Evolutionary conservation across 1,140 invertebrate species (phyloP).

Genomic region (Caenorhabditis briggsae): DNA sequence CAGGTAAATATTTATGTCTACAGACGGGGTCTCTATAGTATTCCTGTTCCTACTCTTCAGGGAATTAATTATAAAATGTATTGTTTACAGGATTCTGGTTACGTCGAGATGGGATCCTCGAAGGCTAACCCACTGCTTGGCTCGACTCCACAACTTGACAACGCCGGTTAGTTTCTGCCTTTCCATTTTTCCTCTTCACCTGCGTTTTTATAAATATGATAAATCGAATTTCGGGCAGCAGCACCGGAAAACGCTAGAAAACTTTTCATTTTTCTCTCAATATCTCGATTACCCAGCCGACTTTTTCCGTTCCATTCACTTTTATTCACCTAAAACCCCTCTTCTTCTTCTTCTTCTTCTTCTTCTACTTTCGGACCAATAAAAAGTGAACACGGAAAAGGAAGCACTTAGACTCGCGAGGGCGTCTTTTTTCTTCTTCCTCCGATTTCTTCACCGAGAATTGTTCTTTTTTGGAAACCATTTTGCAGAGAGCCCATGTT

Average conservation of each 20-base stretch:
- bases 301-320: conserved; percentile 17
- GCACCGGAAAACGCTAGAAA: neutral
- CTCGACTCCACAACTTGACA: conserved; percentile 73
- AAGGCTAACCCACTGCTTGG: conserved; percentile 69
- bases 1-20: conserved; percentile 58
- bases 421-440: neutral
- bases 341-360: neutral
- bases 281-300: neutral
- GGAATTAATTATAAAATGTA: neutral
- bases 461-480: conserved; percentile 12
- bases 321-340: too few relatives aligned
- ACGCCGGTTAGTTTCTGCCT: conserved; percentile 59
- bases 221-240: neutral
- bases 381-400: conserved; percentile 53
- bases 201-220: neutral
- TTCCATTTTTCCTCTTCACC: neutral
- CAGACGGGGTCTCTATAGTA: neutral
- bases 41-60: neutral
- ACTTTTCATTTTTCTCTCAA: neutral
- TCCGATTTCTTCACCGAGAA: conserved; percentile 19
- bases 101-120: conserved; percentile 67
- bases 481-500: conserved; percentile 15
- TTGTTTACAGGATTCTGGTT: conserved; percentile 75
- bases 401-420: conserved; percentile 42
- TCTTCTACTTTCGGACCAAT: conserved; percentile 20